Base-by-base conservation (phyloP, 2,888 invertebrate species). In the Amiota communis region DNA sequence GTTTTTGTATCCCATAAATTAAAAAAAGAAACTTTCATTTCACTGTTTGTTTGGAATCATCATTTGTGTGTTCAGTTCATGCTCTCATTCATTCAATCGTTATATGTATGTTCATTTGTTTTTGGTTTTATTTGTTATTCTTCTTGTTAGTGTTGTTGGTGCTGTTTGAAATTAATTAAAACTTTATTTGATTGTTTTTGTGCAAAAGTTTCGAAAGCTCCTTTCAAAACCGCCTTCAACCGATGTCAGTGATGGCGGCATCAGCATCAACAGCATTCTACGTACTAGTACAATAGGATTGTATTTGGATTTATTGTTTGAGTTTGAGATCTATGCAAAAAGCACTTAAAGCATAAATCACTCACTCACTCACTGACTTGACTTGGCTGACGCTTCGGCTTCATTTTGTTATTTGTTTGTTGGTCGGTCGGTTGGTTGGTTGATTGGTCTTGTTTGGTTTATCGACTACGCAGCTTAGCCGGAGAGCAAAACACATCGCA, bases 161-260 rank as follows among this genome's bases (percentile, higher is more conserved):
- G 36, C 36, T 80, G 85, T 83, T 83, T 82, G 78, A 85, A 83
- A 82, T 83, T 83, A 83, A 85, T 83, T 80, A 83, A 83, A 85
- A 83, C 75, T 83, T 83, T 83, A 80, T 76, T 68, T 81, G 82
- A 81, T 82, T 83, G 85, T 85, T 80, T 80, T 70, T 20, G 9
- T 10, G 71, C 64, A 15, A 65, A 64, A 65, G 56, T 51, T 71
- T 46, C 69, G 23, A 53, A 53, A 36, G 69, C 57, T 17, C 36
- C 36, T 36, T 36, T 36, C 36, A 36, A 36, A 36, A 36, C 36
- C 36, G 36, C 36, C 36, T 36, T 36, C 36, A 36, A 36, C 36
- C 36, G 36, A 36, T 36, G 36, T 36, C 36, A 36, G 36, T 36
- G 4, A 36, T 36, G 6, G 6, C 3, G 23, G 23, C 23, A 23